phyloP scores from a whole-genome alignment of 2,888 invertebrate genomes.

The Andrena trimmerana region DNA sequence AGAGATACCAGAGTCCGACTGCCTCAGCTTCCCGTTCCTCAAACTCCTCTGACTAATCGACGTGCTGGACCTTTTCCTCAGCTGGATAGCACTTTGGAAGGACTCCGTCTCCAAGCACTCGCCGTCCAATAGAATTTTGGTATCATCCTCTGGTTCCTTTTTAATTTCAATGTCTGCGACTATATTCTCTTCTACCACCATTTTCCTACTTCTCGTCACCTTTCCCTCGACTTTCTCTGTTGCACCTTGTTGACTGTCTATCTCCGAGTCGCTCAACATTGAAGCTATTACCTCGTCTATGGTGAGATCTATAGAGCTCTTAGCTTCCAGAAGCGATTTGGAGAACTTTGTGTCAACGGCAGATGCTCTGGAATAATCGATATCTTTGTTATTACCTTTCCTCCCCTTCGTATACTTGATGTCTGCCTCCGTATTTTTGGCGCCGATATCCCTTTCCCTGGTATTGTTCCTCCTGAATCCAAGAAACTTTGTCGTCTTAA shows the following conservation, averaged over 20 bases:
- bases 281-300: constrained; percentile 84
- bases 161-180: constrained; percentile 76
- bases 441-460: constrained; percentile 72
- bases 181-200: constrained; percentile 74
- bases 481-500: constrained; percentile 69
- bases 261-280: constrained; percentile 79
- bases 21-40: constrained; percentile 89
- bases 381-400: constrained; percentile 61
- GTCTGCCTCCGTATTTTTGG: constrained; percentile 52
- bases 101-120: constrained; percentile 67
- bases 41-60: constrained; percentile 86
- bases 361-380: constrained; percentile 54
- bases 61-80: constrained; percentile 73
- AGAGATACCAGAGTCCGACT: constrained; percentile 80
- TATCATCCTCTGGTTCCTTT: constrained; percentile 75
- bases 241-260: constrained; percentile 71
- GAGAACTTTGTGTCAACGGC: constrained; percentile 59
- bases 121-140: constrained; percentile 69
- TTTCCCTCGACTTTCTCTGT: constrained; percentile 75
- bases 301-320: constrained; percentile 81
- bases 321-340: constrained; percentile 66
- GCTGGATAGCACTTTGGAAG: constrained; percentile 66
- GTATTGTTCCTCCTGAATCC: constrained; percentile 71
- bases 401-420: constrained; percentile 66
- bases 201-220: constrained; percentile 76